A percentile compares a stretch with the other conserved stretches of the same genome.
Evolutionary conservation across 2,888 invertebrate species (phyloP).

Genomic region (Podabrus alpinus): DNA sequence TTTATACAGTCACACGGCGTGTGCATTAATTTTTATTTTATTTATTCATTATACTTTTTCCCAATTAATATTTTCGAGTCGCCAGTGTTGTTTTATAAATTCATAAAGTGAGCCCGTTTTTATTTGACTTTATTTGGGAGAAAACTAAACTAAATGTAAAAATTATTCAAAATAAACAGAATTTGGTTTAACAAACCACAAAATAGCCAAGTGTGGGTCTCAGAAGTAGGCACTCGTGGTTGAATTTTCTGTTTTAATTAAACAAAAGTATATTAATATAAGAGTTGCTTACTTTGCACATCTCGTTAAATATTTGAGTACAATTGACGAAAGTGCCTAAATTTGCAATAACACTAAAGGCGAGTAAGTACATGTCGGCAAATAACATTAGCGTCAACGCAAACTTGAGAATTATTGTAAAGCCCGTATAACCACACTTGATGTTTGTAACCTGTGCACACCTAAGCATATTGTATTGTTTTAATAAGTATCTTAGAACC

Average conservation of each 20-base stretch:
- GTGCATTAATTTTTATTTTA: not conserved
- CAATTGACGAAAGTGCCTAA: not conserved
- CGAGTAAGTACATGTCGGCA: slow-evolving; percentile 5
- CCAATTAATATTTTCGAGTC: not conserved
- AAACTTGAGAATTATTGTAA: slow-evolving; percentile 19
- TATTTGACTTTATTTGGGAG: not conserved
- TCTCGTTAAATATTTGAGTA: not conserved
- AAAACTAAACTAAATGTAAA: not conserved
- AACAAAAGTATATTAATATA: not conserved
- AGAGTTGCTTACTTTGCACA: not conserved
- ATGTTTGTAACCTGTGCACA: not conserved
- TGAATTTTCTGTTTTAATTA: not conserved
- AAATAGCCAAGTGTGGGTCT: not conserved
- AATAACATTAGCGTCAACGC: slow-evolving; percentile 13
- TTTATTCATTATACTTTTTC: not conserved
- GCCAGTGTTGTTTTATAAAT: not conserved
- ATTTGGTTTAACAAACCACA: not conserved
- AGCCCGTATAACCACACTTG: not conserved
- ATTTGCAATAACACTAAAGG: slow-evolving; percentile 4
- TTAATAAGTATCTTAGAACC: not conserved
- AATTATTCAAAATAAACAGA: not conserved
- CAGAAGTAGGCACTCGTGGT: not conserved
- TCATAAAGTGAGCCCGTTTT: not conserved
- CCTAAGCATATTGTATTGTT: slow-evolving; percentile 1
- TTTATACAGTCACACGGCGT: not conserved